Evolutionary conservation across 2,888 invertebrate genomes (phyloP), one percentile per base, ranked within the genome.

Genomic region (Metalampra italica): DNA sequence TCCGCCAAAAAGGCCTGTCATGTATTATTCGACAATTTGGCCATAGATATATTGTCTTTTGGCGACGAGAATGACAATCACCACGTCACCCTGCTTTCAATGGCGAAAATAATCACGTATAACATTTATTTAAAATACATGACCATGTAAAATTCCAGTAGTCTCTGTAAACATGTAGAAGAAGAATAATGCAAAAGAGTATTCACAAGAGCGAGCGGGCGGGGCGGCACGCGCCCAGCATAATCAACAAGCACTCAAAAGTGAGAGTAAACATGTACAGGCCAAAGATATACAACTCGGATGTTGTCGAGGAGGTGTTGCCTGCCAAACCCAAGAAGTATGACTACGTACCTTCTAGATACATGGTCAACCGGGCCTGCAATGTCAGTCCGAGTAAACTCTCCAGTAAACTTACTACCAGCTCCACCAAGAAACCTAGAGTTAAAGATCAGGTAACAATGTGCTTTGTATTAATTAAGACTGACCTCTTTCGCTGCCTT

Each of bases 321-420:
- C 36, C 36, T n/a, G 36, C 36, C 1, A 22, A 22, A 22, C 5
- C 22, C 22, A 22, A 22, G 22, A 36, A n/a, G 36, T 7, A 11
- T n/a, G 7, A n/a, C n/a, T n/a, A n/a, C 3, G 7, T 7, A 36
- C n/a, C 36, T 36, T 8, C 32, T 5, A 32, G 8, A 7, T 51
- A 52, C 1, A 62, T 65, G 48, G 64, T 55, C 1, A 75, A 75
- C 45, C 64, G 82, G 36, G 45, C 45, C 9, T 46, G 45, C 32
- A 30, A n/a, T 29, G 36, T 43, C 0, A 42, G n/a, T 22, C 22
- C 22, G 2, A 22, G 22, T 22, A 22, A 22, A 22, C 2, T 22
- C 22, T 22, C 22, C 22, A 22, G 22, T 22, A 22, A 22, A 22
- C 2, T 3, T 22, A 22, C 22, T 22, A 5, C 22, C 3, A 22